These are phyloP conservation scores for Darevskia mixta DNA, from an alignment of 2,797 vertebrate genomes.

Conservation along the genomic window DNA sequence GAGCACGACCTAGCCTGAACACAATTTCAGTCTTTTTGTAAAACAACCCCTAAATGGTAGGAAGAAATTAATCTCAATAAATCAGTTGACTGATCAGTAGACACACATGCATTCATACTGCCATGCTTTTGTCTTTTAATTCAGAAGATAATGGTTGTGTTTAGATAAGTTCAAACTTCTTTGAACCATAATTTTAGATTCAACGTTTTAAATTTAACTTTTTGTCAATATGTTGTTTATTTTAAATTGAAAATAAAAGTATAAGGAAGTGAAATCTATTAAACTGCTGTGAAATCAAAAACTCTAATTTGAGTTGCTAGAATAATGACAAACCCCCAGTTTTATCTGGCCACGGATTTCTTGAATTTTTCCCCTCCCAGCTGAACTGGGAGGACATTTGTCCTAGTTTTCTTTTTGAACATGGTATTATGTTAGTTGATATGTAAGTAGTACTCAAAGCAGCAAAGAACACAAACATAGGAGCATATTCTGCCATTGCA, in stretches of 20 bases:
- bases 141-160: constrained; percentile 55
- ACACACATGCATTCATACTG: constrained; percentile 56
- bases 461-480: constrained; percentile 40
- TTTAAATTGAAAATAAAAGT: constrained; percentile 69
- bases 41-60: background rate
- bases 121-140: constrained; percentile 46
- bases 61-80: constrained; percentile 13
- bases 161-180: constrained; percentile 57
- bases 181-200: constrained; percentile 72
- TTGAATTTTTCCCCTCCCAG: background rate
- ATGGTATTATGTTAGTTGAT: constrained; percentile 48
- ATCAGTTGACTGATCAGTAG: constrained; percentile 11
- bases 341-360: constrained; percentile 53
- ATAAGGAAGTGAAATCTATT: constrained; percentile 59
- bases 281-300: constrained; percentile 61
- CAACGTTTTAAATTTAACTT: constrained; percentile 62
- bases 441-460: constrained; percentile 37
- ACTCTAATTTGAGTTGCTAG: constrained; percentile 67
- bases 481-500: constrained; percentile 42
- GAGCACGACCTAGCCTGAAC: background rate
- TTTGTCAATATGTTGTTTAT: constrained; percentile 67
- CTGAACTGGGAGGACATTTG: constrained; percentile 10
- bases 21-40: background rate
- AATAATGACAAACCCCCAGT: constrained; percentile 24
- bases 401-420: constrained; percentile 41